Evolutionary conservation across 2,113 vertebrate genomes (phyloP).

Genomic region (Struthidea cinerea): DNA sequence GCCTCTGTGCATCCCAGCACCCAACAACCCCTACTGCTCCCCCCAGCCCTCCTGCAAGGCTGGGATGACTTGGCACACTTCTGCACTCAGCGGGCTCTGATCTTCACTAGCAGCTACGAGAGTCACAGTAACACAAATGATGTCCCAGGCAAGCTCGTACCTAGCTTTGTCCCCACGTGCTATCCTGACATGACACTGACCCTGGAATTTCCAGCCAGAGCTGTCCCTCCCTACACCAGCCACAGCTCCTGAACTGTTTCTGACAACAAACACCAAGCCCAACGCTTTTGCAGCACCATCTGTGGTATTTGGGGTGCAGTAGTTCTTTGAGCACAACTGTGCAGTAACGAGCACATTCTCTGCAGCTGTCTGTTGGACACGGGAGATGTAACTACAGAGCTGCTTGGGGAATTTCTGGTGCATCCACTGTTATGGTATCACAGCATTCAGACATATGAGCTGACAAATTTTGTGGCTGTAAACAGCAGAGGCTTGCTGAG

Average conservation of each 20-base stretch:
- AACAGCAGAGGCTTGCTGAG: conserved; percentile 47
- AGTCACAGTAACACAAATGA: not conserved
- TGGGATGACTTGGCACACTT: not conserved
- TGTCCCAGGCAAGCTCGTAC: not conserved
- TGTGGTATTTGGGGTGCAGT: not conserved
- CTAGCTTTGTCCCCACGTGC: not conserved
- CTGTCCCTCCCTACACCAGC: not conserved
- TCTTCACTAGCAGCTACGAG: not conserved
- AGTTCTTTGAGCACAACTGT: not conserved
- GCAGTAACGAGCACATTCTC: not conserved
- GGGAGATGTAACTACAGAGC: not conserved
- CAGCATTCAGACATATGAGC: conserved; percentile 19
- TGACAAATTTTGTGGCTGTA: conserved; percentile 52
- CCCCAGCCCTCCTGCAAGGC: not conserved
- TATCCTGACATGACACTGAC: rapidly evolving
- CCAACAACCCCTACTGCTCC: not conserved
- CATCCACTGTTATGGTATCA: not conserved
- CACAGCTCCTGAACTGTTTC: not conserved
- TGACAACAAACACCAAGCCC: not conserved
- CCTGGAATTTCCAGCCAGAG: not conserved
- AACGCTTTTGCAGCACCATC: not conserved
- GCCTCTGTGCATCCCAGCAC: not conserved
- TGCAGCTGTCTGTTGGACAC: conserved; percentile 8
- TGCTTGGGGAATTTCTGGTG: conserved; percentile 2
- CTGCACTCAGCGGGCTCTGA: not conserved